Evolutionary conservation across 2,113 vertebrate species (phyloP).

Genomic region (Apeltes quadracus): DNA sequence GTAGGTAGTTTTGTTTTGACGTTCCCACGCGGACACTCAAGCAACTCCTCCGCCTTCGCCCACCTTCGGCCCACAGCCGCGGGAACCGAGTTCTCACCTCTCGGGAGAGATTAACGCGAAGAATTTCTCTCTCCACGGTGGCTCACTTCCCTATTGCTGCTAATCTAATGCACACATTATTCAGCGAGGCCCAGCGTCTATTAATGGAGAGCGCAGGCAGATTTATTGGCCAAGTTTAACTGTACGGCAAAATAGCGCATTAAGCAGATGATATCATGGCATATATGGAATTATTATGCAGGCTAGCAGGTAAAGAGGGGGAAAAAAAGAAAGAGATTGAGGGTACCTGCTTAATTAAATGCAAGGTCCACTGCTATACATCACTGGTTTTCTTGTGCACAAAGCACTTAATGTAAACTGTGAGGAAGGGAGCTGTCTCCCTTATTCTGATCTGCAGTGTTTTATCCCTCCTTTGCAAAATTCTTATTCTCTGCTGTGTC

Average conservation of each 20-base stretch:
- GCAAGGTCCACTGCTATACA: constrained; percentile 75
- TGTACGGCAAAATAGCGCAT: constrained; percentile 84
- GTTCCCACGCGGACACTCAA: constrained; percentile 10
- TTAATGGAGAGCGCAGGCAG: constrained; percentile 74
- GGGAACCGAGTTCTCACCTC: constrained; percentile 58
- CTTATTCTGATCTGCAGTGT: constrained; percentile 53
- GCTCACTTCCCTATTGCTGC: constrained; percentile 62
- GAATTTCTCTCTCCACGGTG: constrained; percentile 65
- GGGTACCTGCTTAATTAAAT: constrained; percentile 79
- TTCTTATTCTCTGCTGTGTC: constrained; percentile 43
- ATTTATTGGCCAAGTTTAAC: constrained; percentile 83
- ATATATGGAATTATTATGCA: constrained; percentile 81
- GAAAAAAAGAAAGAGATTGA: constrained; percentile 45
- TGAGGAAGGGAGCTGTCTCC: constrained; percentile 41
- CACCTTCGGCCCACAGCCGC: constrained; percentile 32
- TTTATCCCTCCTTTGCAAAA: constrained; percentile 19
- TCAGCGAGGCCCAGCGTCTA: constrained; percentile 73
- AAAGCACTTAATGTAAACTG: constrained; percentile 72
- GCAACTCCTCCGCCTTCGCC: constrained; percentile 14
- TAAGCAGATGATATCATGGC: constrained; percentile 83
- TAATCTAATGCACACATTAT: constrained; percentile 81
- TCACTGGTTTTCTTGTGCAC: constrained; percentile 66
- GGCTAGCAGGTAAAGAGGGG: constrained; percentile 62
- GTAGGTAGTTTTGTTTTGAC: constrained; percentile 4
- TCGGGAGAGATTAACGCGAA: constrained; percentile 74